A percentile compares a stretch with the other conserved stretches of the same genome.
Conservation (phyloP, 2,888 invertebrate genomes). For the Galeruca laticollis region DNA sequence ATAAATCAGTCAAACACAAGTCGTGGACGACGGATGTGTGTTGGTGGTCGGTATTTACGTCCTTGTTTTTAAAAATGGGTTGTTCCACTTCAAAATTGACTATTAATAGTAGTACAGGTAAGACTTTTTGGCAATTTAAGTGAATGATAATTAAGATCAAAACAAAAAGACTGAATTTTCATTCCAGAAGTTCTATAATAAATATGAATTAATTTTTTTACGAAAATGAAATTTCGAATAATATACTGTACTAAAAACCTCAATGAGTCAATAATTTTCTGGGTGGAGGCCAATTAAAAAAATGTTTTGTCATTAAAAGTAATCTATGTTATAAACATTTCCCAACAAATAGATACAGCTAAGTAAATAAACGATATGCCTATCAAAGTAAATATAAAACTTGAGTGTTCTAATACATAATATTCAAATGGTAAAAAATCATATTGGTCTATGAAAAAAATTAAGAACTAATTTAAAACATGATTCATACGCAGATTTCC, state of each 20-base stretch:
- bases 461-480: neutral
- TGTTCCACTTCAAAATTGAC: conserved; percentile 31
- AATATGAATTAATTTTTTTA: neutral
- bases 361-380: neutral
- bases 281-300: conserved; percentile 5
- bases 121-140: neutral
- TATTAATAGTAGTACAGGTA: neutral
- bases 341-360: too few species aligned
- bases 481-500: conserved; percentile 1
- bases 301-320: neutral
- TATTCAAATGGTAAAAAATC: too few species aligned
- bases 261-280: neutral
- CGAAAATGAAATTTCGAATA: neutral
- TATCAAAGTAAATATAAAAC: neutral
- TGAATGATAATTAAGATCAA: neutral
- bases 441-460: too few species aligned
- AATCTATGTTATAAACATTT: too few species aligned
- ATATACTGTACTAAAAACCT: too few species aligned
- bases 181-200: neutral
- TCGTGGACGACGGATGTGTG: neutral
- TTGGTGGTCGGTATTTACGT: neutral
- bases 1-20: neutral
- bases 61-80: conserved; percentile 21
- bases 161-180: neutral
- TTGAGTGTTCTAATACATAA: too few species aligned